phyloP scores from a whole-genome alignment of 2,888 invertebrate species.

The Agrotis exclamationis region DNA sequence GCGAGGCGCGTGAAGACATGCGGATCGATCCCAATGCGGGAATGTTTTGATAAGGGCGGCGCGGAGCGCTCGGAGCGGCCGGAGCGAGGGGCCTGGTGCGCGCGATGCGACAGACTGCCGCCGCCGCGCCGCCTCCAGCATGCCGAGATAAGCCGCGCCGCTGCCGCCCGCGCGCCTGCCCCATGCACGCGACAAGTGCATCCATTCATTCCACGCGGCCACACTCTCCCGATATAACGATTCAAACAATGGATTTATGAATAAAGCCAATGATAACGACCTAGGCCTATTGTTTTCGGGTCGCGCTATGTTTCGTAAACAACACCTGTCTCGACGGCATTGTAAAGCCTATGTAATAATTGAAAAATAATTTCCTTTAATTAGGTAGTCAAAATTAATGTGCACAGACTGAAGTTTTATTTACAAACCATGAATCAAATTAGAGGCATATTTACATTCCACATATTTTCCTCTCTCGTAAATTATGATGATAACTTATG shows the following conservation, averaged over 20 bases:
- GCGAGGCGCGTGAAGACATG: constrained; percentile 78
- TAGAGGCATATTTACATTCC: constrained; percentile 24
- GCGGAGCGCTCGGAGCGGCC: constrained; percentile 44
- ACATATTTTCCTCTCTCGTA: constrained; percentile 39
- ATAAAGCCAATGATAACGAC: constrained; percentile 65
- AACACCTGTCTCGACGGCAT: constrained; percentile 26
- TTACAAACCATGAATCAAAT: constrained; percentile 23
- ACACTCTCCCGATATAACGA: constrained; percentile 69
- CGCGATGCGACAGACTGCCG: constrained; percentile 83
- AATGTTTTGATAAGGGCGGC: constrained; percentile 83
- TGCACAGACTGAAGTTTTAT: too few species aligned
- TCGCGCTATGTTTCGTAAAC: constrained; percentile 59
- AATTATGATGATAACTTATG: constrained; percentile 22
- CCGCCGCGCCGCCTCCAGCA: constrained; percentile 40
- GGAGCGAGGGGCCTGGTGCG: constrained; percentile 79
- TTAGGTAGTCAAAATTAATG: constrained; percentile 13
- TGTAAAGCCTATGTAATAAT: constrained; percentile 24
- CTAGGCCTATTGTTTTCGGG: constrained; percentile 62
- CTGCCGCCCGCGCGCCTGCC: constrained; percentile 37
- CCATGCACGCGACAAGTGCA: constrained; percentile 80
- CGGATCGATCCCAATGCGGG: constrained; percentile 88
- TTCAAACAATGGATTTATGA: constrained; percentile 70
- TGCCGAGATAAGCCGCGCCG: constrained; percentile 25
- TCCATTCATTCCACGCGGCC: constrained; percentile 79
- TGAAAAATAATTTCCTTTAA: constrained; percentile 28